Evolutionary conservation across 2,113 vertebrate genomes (phyloP).

Genomic region (Syngnathoides biaculeatus): DNA sequence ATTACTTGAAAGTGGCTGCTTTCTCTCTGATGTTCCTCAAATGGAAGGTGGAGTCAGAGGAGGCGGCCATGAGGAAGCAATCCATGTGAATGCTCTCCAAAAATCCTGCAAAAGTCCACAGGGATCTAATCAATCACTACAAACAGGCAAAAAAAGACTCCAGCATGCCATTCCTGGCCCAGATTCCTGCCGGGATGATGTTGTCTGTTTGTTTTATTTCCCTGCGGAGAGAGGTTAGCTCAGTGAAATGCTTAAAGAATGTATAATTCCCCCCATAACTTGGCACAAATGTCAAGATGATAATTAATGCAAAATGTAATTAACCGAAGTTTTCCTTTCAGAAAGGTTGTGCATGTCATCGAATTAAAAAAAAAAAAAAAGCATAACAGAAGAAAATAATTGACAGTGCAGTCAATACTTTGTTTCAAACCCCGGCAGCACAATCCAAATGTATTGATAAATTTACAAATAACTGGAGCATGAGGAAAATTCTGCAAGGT

Average conservation of each 20-base stretch:
- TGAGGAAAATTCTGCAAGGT: background rate
- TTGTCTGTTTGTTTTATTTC: constrained; percentile 35
- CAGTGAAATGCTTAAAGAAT: background rate
- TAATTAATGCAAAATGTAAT: background rate
- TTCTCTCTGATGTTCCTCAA: background rate
- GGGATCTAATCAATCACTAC: constrained; percentile 61
- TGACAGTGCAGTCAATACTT: background rate
- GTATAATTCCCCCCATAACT: background rate
- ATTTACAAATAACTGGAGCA: constrained; percentile 16
- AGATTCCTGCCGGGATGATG: constrained; percentile 39
- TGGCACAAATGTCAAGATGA: background rate
- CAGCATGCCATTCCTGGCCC: constrained; percentile 26
- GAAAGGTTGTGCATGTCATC: background rate
- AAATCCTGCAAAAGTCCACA: constrained; percentile 34
- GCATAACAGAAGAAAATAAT: background rate
- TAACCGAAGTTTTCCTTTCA: background rate
- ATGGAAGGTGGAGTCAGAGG: constrained; percentile 2
- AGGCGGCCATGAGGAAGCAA: constrained; percentile 55
- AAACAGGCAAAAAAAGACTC: constrained; percentile 25
- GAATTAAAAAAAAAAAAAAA: background rate
- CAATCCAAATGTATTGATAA: constrained; percentile 43
- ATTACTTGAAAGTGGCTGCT: background rate
- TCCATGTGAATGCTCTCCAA: constrained; percentile 27
- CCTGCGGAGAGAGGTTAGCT: constrained; percentile 20
- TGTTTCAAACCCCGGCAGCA: constrained; percentile 5